phyloP scores from a whole-genome alignment of 1,140 invertebrate genomes.

The silkworm (Bombyx mori) region ASM3026992v2 NC_085115.1:13733501-13734000 shows the following conservation, averaged over 20 bases:
- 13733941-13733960: no score
- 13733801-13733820: neutral
- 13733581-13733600: conserved; percentile 20
- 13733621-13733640: conserved; percentile 3
- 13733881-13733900: no score
- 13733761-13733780: conserved; percentile 7
- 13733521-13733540: conserved; percentile 6
- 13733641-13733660: neutral
- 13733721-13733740: conserved; percentile 16
- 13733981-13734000: no score
- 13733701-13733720: conserved; percentile 14
- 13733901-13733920: no score
- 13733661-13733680: conserved; percentile 5
- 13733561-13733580: conserved; percentile 19
- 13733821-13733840: no score
- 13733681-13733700: conserved; percentile 14
- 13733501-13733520: conserved; percentile 10
- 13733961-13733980: no score
- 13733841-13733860: no score
- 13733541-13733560: conserved; percentile 20
- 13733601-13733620: conserved; percentile 14
- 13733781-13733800: neutral
- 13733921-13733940: no score
- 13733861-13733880: no score
- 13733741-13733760: conserved; percentile 9